Base-by-base conservation (phyloP, 2,888 invertebrate genomes). In the Mamestra brassicae region DNA sequence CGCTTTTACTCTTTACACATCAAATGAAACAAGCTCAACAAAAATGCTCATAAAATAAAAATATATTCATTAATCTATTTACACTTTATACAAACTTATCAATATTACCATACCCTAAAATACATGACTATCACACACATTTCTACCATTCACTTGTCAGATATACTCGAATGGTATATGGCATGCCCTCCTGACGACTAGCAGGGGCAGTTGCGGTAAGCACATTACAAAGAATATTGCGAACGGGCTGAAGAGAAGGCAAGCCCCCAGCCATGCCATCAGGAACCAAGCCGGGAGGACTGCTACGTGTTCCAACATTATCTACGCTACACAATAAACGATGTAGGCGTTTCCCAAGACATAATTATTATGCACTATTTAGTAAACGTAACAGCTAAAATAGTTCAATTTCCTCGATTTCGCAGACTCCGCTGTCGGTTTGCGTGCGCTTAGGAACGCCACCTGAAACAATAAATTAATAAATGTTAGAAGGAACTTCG, bases 141-240 rank as follows among this genome's bases (percentile, higher is more conserved):
- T 68, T 80, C 74, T 65, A 60, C 62, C 77, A 80, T 71, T 74
- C 67, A 62, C 15, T 71, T 26, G 15, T 97, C 90, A 97, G 89
- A 97, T 97, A 88, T 97, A 97, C 91, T 97, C 97, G 87, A 97
- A 97, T 8, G 97, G 97, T 92, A 97, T 97, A 92, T 97, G 97
- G 88, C 97, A 97, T 86, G 97, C 97, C 90, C 97, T 97, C 85
- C 97, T 96, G 72, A 98, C 93, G 87, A 98, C 95, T 88, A 98
- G 94, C 86, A 98, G 97, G 76, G 98, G 98, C 89, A 98, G 94
- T 90, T 98, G 97, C 72, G 98, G 98, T 85, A 98, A 94, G 90
- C 97, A 97, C 77, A 98, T 95, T 83, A 97, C 96, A 90, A 97
- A 97, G 88, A 98, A 97, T 87, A 98, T 94, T 80, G 97, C 96